Conservation (phyloP, 2,113 vertebrate genomes). For the Leiothrix lutea region DNA sequence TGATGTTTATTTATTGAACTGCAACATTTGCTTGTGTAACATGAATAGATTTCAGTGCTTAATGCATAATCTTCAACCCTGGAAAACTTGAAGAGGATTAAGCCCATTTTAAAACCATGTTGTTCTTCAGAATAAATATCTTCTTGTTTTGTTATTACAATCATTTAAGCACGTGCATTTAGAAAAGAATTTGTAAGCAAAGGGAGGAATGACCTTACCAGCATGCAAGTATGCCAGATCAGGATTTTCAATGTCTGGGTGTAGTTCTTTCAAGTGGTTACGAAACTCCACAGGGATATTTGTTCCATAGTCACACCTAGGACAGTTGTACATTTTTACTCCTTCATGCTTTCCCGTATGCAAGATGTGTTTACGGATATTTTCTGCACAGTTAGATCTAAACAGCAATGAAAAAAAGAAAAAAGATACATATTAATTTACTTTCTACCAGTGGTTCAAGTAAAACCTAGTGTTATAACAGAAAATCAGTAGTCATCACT, state of each 20-base stretch:
- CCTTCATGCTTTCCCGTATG: conserved; percentile 97
- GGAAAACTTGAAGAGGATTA: neutral
- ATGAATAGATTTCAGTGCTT: neutral
- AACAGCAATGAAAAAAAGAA: neutral
- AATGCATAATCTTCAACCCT: neutral
- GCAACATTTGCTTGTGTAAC: neutral
- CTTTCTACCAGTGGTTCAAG: neutral
- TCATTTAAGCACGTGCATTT: neutral
- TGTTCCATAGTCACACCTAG: conserved; percentile 88
- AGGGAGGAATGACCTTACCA: conserved; percentile 73
- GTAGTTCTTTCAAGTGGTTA: conserved; percentile 93
- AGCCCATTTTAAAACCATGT: neutral
- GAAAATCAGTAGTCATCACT: neutral
- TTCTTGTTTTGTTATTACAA: neutral
- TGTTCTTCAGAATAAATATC: neutral
- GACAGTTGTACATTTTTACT: conserved; percentile 99
- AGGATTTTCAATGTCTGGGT: conserved; percentile 94
- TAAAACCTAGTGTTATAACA: neutral
- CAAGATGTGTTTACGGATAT: conserved; percentile 97
- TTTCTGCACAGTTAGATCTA: conserved; percentile 99
- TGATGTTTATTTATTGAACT: neutral
- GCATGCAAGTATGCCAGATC: conserved; percentile 96
- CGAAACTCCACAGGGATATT: conserved; percentile 95
- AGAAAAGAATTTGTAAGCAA: neutral
- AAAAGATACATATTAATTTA: neutral